These are phyloP conservation scores for Trichechus manatus DNA, from an alignment of 2,113 vertebrate species.

Conservation along the genomic window DNA sequence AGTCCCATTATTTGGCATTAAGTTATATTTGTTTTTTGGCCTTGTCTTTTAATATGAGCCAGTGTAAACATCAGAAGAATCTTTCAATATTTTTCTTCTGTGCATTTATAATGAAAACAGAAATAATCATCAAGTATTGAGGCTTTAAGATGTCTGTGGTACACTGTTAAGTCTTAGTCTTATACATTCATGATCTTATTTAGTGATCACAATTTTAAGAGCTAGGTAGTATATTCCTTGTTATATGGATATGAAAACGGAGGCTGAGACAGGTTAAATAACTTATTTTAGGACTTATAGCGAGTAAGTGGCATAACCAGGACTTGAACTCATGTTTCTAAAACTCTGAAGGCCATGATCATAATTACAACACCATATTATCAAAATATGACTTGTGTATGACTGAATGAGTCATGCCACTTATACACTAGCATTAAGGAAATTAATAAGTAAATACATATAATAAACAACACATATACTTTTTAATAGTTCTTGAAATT, in stretches of 20 bases:
- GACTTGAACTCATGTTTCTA: background rate
- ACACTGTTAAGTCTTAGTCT: background rate
- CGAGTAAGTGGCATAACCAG: background rate
- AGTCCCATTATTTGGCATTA: background rate
- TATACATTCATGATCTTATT: background rate
- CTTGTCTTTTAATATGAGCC: background rate
- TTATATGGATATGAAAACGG: background rate
- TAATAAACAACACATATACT: background rate
- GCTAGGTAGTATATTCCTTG: background rate
- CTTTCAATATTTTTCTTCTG: background rate
- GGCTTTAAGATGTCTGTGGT: background rate
- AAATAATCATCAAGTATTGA: background rate
- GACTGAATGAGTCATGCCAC: background rate
- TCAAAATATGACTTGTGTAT: background rate
- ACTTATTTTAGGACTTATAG: background rate
- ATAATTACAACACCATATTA: background rate
- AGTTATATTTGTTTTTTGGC: background rate
- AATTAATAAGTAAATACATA: background rate
- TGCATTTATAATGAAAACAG: background rate
- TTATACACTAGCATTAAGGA: background rate
- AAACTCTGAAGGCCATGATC: background rate
- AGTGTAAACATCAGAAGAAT: background rate
- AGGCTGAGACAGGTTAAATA: background rate
- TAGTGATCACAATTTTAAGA: background rate
- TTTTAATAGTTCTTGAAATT: conserved; percentile 49